Evolutionary conservation across 64 coral and sea anemone genomes (phyloP).

Genomic region (Montipora sp.): DNA sequence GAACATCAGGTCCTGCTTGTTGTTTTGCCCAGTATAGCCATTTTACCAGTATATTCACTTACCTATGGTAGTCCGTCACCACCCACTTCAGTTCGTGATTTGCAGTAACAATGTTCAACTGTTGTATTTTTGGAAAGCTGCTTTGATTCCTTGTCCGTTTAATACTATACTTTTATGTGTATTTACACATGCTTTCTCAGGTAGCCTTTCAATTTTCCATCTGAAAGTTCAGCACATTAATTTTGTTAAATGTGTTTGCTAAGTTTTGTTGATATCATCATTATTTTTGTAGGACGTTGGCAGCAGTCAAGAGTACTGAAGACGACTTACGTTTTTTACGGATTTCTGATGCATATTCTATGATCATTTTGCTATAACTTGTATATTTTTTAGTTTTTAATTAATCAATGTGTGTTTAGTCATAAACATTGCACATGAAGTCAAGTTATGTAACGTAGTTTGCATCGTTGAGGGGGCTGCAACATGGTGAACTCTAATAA

Average conservation of each 20-base stretch:
- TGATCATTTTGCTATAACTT: background rate
- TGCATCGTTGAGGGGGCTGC: background rate
- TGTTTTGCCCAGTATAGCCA: too few species aligned
- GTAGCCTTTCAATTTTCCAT: too few species aligned
- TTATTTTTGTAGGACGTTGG: conserved; percentile 38
- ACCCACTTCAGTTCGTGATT: too few species aligned
- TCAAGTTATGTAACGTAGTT: background rate
- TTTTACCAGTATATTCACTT: too few species aligned
- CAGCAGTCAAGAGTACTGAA: background rate
- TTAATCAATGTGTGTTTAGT: background rate
- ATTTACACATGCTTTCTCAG: too few species aligned
- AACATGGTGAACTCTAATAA: background rate
- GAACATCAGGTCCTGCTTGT: too few species aligned
- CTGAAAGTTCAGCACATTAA: too few species aligned
- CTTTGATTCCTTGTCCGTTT: too few species aligned
- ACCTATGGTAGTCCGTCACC: too few species aligned
- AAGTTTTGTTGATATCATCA: background rate
- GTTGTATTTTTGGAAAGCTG: too few species aligned
- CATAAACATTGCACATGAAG: background rate
- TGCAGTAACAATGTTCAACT: too few species aligned
- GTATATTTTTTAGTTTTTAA: background rate
- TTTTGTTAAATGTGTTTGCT: background rate
- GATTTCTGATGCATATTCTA: background rate
- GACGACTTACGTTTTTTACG: background rate
- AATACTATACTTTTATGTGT: too few species aligned